Percentiles rank a stretch among this genome's conserved stretches.
Conservation (phyloP, 2,113 vertebrate genomes). For the Prunella fulvescens region DNA sequence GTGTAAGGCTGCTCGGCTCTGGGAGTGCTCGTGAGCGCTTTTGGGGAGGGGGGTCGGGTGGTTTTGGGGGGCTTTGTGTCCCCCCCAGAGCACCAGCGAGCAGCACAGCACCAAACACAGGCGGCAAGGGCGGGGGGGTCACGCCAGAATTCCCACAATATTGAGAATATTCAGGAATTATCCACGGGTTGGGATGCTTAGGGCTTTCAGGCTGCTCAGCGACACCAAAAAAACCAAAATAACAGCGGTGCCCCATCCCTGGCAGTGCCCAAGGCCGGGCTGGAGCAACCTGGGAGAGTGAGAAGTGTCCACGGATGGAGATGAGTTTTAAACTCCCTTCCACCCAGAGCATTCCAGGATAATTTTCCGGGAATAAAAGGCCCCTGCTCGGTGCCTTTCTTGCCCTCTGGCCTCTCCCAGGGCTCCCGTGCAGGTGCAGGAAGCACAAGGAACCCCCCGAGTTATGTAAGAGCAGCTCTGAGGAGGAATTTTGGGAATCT, state of each 20-base stretch:
- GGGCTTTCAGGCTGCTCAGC: not conserved
- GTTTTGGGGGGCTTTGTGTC: accelerated
- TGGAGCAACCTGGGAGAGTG: not conserved
- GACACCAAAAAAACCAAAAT: not conserved
- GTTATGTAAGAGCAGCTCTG: not conserved
- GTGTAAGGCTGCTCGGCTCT: not conserved
- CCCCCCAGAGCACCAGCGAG: no score
- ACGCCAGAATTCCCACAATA: not conserved
- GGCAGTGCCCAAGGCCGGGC: not conserved
- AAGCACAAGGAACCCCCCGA: not conserved
- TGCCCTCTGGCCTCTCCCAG: not conserved
- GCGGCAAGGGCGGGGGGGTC: not conserved
- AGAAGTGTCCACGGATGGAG: accelerated
- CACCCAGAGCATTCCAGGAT: not conserved
- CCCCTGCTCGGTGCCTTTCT: not conserved
- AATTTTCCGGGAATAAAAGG: not conserved
- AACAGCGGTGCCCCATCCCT: not conserved
- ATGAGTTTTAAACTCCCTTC: not conserved
- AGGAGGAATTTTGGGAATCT: not conserved
- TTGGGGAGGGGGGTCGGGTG: not conserved
- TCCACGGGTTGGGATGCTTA: not conserved
- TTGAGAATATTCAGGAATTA: not conserved
- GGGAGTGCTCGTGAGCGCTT: accelerated
- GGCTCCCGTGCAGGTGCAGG: not conserved
- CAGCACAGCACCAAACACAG: not conserved